Base-by-base conservation (phyloP, 2,888 invertebrate species). In the Torymus aiolomorphi region DNA sequence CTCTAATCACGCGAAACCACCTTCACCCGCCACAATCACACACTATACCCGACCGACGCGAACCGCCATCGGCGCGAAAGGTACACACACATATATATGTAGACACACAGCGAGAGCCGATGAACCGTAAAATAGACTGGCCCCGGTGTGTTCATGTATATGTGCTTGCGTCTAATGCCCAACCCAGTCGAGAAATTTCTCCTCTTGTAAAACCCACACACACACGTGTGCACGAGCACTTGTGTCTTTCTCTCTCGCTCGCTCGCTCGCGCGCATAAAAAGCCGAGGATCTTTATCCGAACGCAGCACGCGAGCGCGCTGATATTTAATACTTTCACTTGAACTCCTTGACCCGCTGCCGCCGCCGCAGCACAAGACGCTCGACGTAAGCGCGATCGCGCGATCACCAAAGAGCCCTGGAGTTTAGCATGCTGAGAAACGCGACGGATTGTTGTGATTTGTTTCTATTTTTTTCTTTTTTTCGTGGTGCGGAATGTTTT, bases 281-380 rank as follows among this genome's bases (percentile, higher is more conserved):
- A 79, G 54, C 14, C 61, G 54, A 31, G 65, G 66, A 80, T 80
- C 66, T 75, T 78, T 78, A 80, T 77, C 70, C 61, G 65, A 31
- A 76, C 66, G 73, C 59, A 65, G 73, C 59, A 65, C 54, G 52
- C 67, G 84, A 82, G 84, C 83, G 82, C 85, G 86, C 84, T 88
- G 88, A 88, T 88, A 88, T 88, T 88, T 88, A 86, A 88, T 88
- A 88, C 88, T 88, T 88, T 88, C 88, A 88, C 88, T 88, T 87
- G 87, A 88, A 88, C 88, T 88, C 88, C 88, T 88, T 88, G 88
- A 88, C 88, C 88, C 84, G 86, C 82, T 42, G 42, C 85, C 59
- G 77, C 63, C 78, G 74, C 80, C 71, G 80, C 77, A 66, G 56
- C 75, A 59, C 78, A 59, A 62, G 14, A 20, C 42, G 24, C 13